phyloP scores from a whole-genome alignment of 2,888 invertebrate genomes.

The Caenorhabditis angaria region DNA sequence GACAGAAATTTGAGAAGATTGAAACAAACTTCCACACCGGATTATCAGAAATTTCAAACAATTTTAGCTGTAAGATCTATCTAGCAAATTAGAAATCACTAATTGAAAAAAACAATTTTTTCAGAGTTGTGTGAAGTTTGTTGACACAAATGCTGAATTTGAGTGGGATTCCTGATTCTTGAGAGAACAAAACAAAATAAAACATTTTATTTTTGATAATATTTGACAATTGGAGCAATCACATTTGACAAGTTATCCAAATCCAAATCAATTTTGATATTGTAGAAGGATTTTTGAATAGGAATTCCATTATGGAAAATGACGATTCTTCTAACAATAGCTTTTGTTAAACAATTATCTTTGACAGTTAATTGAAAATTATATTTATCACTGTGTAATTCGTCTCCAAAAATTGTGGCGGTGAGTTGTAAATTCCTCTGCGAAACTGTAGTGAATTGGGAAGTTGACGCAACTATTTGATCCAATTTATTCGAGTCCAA shows the following conservation, averaged over 20 bases:
- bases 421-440: neutral
- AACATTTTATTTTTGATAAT: slow-evolving; percentile 10
- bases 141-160: slow-evolving; percentile 47
- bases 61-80: slow-evolving; percentile 23
- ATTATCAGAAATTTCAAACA: slow-evolving; percentile 30
- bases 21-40: slow-evolving; percentile 18
- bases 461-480: neutral
- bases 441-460: neutral
- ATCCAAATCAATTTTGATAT: neutral
- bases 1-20: slow-evolving; percentile 28
- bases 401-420: neutral
- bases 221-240: neutral
- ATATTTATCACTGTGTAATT: neutral
- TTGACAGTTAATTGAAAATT: neutral
- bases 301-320: neutral
- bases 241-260: neutral
- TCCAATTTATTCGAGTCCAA: neutral
- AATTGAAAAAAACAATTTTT: neutral
- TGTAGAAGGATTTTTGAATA: neutral
- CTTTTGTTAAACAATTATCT: neutral
- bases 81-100: neutral
- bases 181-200: neutral
- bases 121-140: slow-evolving; percentile 33
- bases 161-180: slow-evolving; percentile 43
- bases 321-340: neutral